phyloP scores from a whole-genome alignment of 2,888 invertebrate species.

The Stenodera caucasica region DNA sequence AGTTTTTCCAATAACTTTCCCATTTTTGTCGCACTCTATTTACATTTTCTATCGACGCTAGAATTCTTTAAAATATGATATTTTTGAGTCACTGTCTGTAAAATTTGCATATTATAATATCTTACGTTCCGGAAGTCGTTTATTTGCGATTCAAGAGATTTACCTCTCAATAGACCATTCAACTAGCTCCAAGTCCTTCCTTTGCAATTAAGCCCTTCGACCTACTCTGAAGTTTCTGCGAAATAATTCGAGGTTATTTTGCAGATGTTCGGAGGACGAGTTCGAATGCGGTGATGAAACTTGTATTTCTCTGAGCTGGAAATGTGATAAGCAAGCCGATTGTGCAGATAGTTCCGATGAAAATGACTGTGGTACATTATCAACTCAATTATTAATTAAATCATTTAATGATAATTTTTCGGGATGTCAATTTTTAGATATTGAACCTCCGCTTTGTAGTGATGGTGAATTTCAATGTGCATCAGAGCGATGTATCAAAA shows the following conservation, averaged over 20 bases:
- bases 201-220: not conserved
- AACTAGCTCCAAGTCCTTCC: no score
- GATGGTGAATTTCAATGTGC: constrained; percentile 95
- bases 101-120: no score
- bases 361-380: constrained; percentile 88
- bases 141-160: no score
- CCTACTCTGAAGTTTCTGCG: no score
- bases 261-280: constrained; percentile 72
- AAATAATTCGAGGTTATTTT: constrained; percentile 17
- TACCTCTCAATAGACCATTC: no score
- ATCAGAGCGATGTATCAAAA: constrained; percentile 93
- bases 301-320: constrained; percentile 79
- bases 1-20: constrained; percentile 17
- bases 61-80: no score
- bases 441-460: constrained; percentile 94
- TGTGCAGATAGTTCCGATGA: constrained; percentile 95
- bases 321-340: constrained; percentile 97
- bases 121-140: no score
- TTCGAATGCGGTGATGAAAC: constrained; percentile 74
- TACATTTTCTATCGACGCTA: no score
- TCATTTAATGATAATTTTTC: no score
- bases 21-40: not conserved
- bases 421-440: no score
- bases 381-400: no score
- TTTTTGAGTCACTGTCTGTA: no score